These are phyloP conservation scores for Acanthurus lineatus DNA, from an alignment of 2,797 vertebrate species.

Conservation along the genomic window DNA sequence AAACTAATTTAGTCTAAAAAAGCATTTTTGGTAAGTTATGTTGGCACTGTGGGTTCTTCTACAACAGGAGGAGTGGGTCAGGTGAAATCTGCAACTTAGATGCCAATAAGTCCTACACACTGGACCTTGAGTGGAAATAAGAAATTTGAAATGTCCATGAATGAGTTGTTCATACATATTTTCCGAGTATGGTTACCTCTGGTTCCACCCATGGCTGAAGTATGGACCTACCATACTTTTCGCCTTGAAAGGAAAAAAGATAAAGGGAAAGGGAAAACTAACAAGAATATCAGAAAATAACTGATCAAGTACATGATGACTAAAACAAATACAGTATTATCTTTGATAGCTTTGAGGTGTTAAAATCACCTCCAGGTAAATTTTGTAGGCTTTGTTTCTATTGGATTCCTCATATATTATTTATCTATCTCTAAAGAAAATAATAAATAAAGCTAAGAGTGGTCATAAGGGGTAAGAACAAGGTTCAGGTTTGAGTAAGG, in stretches of 20 bases:
- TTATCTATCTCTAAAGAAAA: background rate
- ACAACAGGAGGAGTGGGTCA: too few species aligned
- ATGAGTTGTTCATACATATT: conserved; percentile 11
- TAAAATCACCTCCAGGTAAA: too few species aligned
- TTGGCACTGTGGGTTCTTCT: too few species aligned
- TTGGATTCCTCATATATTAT: conserved; percentile 8
- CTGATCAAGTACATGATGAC: background rate
- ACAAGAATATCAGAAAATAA: background rate
- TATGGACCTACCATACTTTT: background rate
- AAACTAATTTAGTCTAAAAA: too few species aligned
- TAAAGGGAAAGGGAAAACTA: background rate
- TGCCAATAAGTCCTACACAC: too few species aligned
- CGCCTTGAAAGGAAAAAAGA: background rate
- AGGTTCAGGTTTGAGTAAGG: background rate
- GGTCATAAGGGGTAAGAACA: background rate
- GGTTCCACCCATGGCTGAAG: background rate
- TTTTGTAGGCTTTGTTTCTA: background rate
- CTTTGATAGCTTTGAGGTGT: too few species aligned
- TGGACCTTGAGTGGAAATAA: background rate
- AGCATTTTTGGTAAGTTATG: too few species aligned
- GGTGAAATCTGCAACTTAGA: too few species aligned
- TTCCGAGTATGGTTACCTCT: background rate
- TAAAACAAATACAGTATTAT: background rate
- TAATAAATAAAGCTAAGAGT: background rate
- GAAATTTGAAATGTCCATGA: conserved; percentile 4